Base-by-base conservation (phyloP, 2,113 vertebrate genomes). In the Oreocharis arfaki region DNA sequence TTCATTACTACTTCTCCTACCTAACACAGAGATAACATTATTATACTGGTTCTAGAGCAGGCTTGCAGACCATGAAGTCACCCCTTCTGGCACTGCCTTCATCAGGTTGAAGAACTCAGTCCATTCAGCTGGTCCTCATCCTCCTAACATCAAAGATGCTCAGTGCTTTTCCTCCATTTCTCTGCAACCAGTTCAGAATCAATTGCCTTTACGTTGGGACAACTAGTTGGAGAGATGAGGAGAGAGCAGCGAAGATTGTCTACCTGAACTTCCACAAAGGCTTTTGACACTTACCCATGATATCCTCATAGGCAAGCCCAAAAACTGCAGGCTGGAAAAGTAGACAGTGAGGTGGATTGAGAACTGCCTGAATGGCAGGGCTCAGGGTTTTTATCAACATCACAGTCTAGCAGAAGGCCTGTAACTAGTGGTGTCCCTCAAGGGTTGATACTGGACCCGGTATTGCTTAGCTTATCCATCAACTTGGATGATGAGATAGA, bases 391-490 rank as follows among this genome's bases (percentile, higher is more conserved):
- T 68, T 68, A n/a, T 61, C n/a, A n/a, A 12, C 6, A 41, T 7
- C 21, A 41, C 24, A 75, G 14, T 14, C 39, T 30, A 30, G 28
- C 2, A 32, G 47, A 16, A 32, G 24, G 30, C 7, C 24, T 46
- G 24, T 75, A 30, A 47, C 9, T 9, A 47, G 11, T 6, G 3
- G 8, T 47, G 14, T 35, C 9, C 28, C 52, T 23, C n/a, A 39
- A 15, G 28, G 4, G 13, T 3, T 42, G 20, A 10, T 18, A 28
- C 5, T 13, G 33, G 28, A 82, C 13, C 24, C 1, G 1, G 11
- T 53, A 35, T 18, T 30, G 7, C 21, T 83, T 69, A 41, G 14
- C 15, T 60, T 52, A 23, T 39, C 14, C 33, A 16, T 6, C 18
- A 60, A 2, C 35, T 23, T 47, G 26, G 30, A 61, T 32, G 30